These are phyloP conservation scores for Xiphias gladius DNA, from an alignment of 2,113 vertebrate species.

Conservation along the genomic window DNA sequence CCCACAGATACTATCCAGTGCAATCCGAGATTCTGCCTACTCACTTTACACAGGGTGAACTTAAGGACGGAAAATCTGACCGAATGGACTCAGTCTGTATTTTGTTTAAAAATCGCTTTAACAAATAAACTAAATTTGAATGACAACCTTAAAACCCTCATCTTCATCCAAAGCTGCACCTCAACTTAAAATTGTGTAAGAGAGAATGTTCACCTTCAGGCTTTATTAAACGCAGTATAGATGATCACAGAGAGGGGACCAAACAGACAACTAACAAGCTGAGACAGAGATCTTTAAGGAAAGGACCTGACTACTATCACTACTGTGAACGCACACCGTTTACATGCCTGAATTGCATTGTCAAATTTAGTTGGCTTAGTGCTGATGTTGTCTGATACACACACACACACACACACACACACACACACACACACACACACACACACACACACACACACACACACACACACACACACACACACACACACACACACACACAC, in stretches of 20 bases:
- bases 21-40: not conserved
- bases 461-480: not conserved
- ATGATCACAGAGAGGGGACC: not conserved
- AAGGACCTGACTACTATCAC: not conserved
- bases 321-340: not conserved
- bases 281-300: constrained; percentile 1
- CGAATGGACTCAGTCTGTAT: not conserved
- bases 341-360: constrained; percentile 15
- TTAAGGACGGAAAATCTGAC: not conserved
- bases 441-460: not conserved
- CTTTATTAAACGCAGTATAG: not conserved
- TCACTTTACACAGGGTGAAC: not conserved
- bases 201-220: too few species aligned
- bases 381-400: constrained; percentile 21
- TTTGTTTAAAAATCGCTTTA: not conserved
- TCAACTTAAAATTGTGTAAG: not conserved
- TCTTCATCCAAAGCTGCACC: not conserved
- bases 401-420: not conserved
- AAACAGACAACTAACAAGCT: not conserved
- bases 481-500: not conserved
- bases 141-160: not conserved
- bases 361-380: constrained; percentile 20
- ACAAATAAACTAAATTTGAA: not conserved
- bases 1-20: too few species aligned
- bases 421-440: not conserved